Base-by-base conservation (phyloP, 2,113 vertebrate species). In the Parus major region DNA sequence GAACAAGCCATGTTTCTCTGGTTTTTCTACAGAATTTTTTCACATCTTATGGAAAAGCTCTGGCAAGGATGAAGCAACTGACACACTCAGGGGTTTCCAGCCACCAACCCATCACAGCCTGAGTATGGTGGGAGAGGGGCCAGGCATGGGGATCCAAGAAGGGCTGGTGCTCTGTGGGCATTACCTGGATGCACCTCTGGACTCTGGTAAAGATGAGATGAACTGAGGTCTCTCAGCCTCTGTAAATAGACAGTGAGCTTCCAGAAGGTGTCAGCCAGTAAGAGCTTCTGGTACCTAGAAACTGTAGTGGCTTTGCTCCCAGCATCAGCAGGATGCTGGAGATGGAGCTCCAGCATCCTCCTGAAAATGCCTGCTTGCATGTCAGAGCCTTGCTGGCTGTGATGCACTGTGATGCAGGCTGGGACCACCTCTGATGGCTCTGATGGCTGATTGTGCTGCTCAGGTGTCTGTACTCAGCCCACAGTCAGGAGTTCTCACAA, bases 1-100 rank as follows among this genome's bases (percentile, higher is more conserved):
- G 44, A 88, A 60, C 22, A 78, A 78, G 25, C 11, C 21, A 27
- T 1, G 0, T 60, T 80, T 60, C 55, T 59, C 50, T 80, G 44
- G 1, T 70, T 70, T 42, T 42, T 98, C 92, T 97, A 94, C 47
- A 94, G 89, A 97, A 80, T 87, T 97, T 98, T 64, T 53, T 97
- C 27, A 9, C 8, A 20, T 20, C 56, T 61, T 47, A 42, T 18
- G 39, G 63, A 24, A 63, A 72, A 81, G 5, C 13, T 92, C 89
- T 24, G 86, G 82, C 41, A 55, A 90, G 35, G 71, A 36, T 77
- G 86, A 96, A 53, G 50, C 6, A 44, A 20, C 29, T 24, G 20
- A 60, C 25, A 44, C 3, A 4, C 39, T 55, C 22, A 0, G 17
- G 33, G 13, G 9, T 6, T 71, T 84, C 25, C 28, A 55, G 11